Base-by-base conservation (phyloP, 1,140 invertebrate genomes). In the Mylabris phalerata region DNA sequence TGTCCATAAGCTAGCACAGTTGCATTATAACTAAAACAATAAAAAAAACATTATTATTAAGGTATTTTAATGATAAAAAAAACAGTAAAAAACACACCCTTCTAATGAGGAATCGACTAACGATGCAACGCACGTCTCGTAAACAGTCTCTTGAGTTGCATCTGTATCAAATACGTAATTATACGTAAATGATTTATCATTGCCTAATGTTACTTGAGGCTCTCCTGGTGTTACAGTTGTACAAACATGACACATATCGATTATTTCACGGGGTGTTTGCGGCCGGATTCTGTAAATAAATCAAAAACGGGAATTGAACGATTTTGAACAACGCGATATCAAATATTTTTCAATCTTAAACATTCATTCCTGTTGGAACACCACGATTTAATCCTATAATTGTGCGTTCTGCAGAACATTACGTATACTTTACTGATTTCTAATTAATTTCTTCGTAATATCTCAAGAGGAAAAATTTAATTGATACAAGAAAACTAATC, bases 1-100 rank as follows among this genome's bases (percentile, higher is more conserved):
- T 95, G 95, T 57, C 96, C 96, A 77, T 99, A 99, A 0, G 96
- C 95, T 42, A 97, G 77, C 25, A 97, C 88, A 4, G 95, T 98
- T 4, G 94, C 93, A 78, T 98, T 98, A 75, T 93, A 94, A 55
- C 71, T 73, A 61, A 44, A 47, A 58, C 4, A 7, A n/a, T 42
- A 4, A 7, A n/a, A 42, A 4, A 32, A 40, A 40, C 39, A 9
- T 42, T 42, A n/a, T 42, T 42, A 10, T 7, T 0, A 3, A 42
- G 4, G 9, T 11, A 42, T 42, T 42, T 10, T 42, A 40, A 7
- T 42, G 9, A 42, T n/a, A 7, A 42, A 42, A 13, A 7, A 4
- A 7, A 4, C 3, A 42, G 41, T 42, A 4, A 47, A 46, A 55
- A 42, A 59, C 45, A 59, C 65, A 73, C 13, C 92, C 93, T 65